Conservation (phyloP, 2,888 invertebrate genomes). For the Tetragonula carbonaria region DNA sequence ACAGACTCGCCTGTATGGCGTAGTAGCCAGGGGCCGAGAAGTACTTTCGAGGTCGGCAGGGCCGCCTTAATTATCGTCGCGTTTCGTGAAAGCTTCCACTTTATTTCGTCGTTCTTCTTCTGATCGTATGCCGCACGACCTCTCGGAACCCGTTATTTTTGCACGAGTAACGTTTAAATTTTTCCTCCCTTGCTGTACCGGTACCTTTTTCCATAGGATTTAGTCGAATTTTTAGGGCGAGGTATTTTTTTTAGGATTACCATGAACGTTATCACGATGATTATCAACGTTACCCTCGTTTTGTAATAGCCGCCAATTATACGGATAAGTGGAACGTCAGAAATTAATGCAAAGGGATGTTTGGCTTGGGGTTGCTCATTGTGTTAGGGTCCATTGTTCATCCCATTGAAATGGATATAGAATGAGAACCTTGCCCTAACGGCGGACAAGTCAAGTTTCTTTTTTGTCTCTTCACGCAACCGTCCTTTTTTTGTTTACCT, state of each 20-base stretch:
- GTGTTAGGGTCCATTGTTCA: slow-evolving; percentile 58
- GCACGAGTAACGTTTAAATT: not conserved
- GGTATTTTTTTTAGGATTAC: not conserved
- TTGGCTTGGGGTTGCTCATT: slow-evolving; percentile 57
- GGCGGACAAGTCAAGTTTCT: slow-evolving; percentile 41
- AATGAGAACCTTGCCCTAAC: slow-evolving; percentile 52
- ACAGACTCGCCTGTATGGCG: slow-evolving; percentile 77
- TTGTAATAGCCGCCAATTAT: slow-evolving; percentile 58
- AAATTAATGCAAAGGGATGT: slow-evolving; percentile 63
- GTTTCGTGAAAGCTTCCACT: slow-evolving; percentile 68
- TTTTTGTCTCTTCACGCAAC: not conserved
- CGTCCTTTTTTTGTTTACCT: not conserved
- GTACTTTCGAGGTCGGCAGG: slow-evolving; percentile 80
- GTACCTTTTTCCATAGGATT: not conserved
- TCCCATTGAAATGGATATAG: slow-evolving; percentile 56
- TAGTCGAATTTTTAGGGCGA: not conserved
- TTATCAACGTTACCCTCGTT: slow-evolving; percentile 23
- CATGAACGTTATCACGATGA: not conserved
- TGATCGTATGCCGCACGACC: slow-evolving; percentile 34
- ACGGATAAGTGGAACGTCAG: slow-evolving; percentile 55
- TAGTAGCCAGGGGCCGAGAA: slow-evolving; percentile 80
- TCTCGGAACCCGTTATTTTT: slow-evolving; percentile 14
- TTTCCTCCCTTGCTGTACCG: not conserved
- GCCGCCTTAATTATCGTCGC: slow-evolving; percentile 78
- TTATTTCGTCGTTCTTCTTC: slow-evolving; percentile 52